phyloP scores from a whole-genome alignment of 2,888 invertebrate genomes.

The Rhagophthalmus giganteus region DNA sequence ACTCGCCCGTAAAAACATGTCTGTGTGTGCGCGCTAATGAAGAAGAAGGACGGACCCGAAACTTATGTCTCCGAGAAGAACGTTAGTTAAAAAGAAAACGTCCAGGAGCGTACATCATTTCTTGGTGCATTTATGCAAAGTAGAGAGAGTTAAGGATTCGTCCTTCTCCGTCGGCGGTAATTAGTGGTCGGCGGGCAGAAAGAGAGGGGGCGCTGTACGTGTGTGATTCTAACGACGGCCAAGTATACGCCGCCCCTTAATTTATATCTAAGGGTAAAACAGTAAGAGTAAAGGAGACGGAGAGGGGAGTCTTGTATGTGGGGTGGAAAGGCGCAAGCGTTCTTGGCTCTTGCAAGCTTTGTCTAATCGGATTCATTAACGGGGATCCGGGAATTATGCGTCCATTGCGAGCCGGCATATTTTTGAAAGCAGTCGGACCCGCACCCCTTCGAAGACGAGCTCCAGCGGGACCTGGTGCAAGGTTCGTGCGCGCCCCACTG shows the following conservation, averaged over 20 bases:
- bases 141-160: conserved; percentile 46
- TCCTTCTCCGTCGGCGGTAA: conserved; percentile 50
- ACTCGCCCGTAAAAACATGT: conserved; percentile 38
- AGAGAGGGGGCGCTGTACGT: conserved; percentile 52
- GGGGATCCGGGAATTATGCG: conserved; percentile 61
- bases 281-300: conserved; percentile 50
- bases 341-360: conserved; percentile 56
- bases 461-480: conserved; percentile 40
- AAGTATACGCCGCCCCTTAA: conserved; percentile 58
- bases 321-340: conserved; percentile 53
- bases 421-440: conserved; percentile 57
- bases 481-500: conserved; percentile 38
- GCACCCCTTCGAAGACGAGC: conserved; percentile 51
- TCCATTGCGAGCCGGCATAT: conserved; percentile 60
- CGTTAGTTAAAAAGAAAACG: conserved; percentile 56
- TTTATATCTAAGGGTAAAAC: conserved; percentile 58
- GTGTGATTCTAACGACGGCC: conserved; percentile 54
- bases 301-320: conserved; percentile 40
- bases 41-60: conserved; percentile 19
- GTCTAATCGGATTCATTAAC: conserved; percentile 65
- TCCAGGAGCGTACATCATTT: conserved; percentile 47
- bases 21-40: conserved; percentile 35
- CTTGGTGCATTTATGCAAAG: conserved; percentile 56
- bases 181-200: conserved; percentile 54
- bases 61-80: conserved; percentile 23